Percentiles rank a stretch among this genome's conserved stretches.
Evolutionary conservation across 1,140 invertebrate species (phyloP).

Genomic region (Philopotamus ludificatus): DNA sequence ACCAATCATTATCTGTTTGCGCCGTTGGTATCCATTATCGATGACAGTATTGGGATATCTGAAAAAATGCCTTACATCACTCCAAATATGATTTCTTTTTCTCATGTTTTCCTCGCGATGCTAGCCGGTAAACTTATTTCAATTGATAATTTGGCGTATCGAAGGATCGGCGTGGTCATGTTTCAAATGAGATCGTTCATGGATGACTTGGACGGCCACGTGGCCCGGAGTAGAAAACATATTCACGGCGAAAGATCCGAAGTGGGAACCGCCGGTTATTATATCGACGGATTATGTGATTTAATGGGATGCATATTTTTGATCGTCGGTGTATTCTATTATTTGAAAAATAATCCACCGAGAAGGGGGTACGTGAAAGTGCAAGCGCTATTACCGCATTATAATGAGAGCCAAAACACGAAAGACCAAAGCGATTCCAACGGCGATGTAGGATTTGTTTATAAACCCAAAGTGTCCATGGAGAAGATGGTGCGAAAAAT

Average conservation of each 20-base stretch:
- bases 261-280: constrained; percentile 69
- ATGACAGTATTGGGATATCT: constrained; percentile 64
- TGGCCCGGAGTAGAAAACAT: constrained; percentile 68
- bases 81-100: constrained; percentile 74
- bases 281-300: constrained; percentile 74
- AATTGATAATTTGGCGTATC: constrained; percentile 63
- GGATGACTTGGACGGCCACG: constrained; percentile 77
- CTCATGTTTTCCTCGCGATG: constrained; percentile 71
- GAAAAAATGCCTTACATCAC: constrained; percentile 64
- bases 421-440: constrained; percentile 55
- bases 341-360: constrained; percentile 67
- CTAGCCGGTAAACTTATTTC: constrained; percentile 67
- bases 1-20: constrained; percentile 75
- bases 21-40: constrained; percentile 67
- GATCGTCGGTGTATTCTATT: constrained; percentile 64
- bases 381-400: constrained; percentile 52
- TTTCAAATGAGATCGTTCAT: constrained; percentile 76
- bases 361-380: constrained; percentile 66
- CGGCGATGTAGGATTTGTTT: constrained; percentile 57
- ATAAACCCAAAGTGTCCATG: constrained; percentile 64
- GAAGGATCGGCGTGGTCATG: constrained; percentile 68
- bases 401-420: constrained; percentile 53
- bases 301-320: constrained; percentile 68
- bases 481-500: constrained; percentile 65
- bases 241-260: constrained; percentile 70